phyloP scores from a whole-genome alignment of 1,140 invertebrate species.

The Steinernema feltiae region DNA sequence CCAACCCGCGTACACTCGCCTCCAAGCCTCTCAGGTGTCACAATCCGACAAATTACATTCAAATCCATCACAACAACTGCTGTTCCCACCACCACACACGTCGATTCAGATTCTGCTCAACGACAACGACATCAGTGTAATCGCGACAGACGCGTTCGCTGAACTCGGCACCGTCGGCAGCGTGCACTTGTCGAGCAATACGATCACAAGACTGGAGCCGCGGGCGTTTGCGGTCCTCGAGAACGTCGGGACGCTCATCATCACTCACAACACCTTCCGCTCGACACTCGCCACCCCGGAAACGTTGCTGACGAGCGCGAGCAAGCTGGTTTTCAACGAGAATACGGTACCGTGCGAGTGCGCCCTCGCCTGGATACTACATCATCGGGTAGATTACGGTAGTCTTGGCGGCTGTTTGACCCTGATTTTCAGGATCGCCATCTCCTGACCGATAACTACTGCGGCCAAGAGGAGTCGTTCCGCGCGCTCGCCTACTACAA shows the following conservation, averaged over 20 bases:
- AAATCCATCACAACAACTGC: background rate
- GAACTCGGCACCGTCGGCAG: slow-evolving; percentile 43
- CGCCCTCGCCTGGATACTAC: slow-evolving; percentile 43
- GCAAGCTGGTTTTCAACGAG: slow-evolving; percentile 46
- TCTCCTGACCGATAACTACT: slow-evolving; percentile 44
- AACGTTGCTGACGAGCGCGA: slow-evolving; percentile 39
- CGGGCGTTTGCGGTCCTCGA: slow-evolving; percentile 38
- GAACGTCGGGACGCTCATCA: slow-evolving; percentile 39
- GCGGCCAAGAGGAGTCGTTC: slow-evolving; percentile 43
- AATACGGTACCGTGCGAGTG: slow-evolving; percentile 45
- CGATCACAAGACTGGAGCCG: slow-evolving; percentile 37
- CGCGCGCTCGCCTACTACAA: slow-evolving; percentile 44
- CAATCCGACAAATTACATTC: background rate
- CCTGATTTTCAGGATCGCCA: slow-evolving; percentile 27
- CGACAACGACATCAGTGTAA: slow-evolving; percentile 41
- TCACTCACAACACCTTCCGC: slow-evolving; percentile 43
- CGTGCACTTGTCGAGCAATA: slow-evolving; percentile 45
- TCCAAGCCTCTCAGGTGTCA: background rate
- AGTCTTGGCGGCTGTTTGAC: slow-evolving; percentile 16
- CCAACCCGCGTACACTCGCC: too few relatives aligned
- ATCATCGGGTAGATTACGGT: slow-evolving; percentile 27
- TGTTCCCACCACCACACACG: background rate
- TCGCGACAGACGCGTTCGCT: slow-evolving; percentile 40
- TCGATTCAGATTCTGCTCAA: slow-evolving; percentile 42
- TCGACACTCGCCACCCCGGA: slow-evolving; percentile 36